Base-by-base conservation (phyloP, 2,113 vertebrate species). In the Hoplias malabaricus region DNA sequence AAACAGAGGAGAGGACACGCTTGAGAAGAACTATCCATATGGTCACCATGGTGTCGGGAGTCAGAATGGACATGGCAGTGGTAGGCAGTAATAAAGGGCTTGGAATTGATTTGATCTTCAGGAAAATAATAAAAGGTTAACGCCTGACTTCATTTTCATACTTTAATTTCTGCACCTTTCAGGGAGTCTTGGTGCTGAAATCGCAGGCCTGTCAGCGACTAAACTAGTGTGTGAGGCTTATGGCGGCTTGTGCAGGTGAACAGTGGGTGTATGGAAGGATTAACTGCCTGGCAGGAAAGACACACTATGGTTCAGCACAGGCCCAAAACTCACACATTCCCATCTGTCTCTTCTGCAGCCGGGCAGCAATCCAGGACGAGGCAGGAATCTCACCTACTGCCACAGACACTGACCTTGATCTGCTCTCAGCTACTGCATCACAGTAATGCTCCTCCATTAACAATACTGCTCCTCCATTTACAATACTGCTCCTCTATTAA, bases 361-460 rank as follows among this genome's bases (percentile, higher is more conserved):
- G n/a, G 56, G 34, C 59, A 27, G n/a, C 14, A 54, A 21, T 36
- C 54, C 62, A 63, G 43, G 48, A 9, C 23, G 27, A n/a, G 27
- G 14, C 62, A 73, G 53, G 46, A 73, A 40, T 65, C 50, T 67
- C 33, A 63, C 21, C 21, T 66, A 36, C 46, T 61, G 57, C 25
- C 36, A 42, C n/a, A 62, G 38, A 46, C 5, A 16, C 68, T 73
- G 70, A 43, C 53, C 36, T 10, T 36, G 21, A 42, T 63, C 11
- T 42, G 33, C n/a, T 33, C 19, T 12, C 40, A 33, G 16, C 56
- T 50, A 29, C 25, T 42, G 50, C 14, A 62, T n/a, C 2, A 73
- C 25, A 43, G 25, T 31, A 13, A 31, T 16, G 27, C 25, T 48
- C 16, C 46, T 70, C 31, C 14, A n/a, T n/a, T n/a, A n/a, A n/a